phyloP scores from a whole-genome alignment of 2,888 invertebrate genomes.

The Anticlea derivata region DNA sequence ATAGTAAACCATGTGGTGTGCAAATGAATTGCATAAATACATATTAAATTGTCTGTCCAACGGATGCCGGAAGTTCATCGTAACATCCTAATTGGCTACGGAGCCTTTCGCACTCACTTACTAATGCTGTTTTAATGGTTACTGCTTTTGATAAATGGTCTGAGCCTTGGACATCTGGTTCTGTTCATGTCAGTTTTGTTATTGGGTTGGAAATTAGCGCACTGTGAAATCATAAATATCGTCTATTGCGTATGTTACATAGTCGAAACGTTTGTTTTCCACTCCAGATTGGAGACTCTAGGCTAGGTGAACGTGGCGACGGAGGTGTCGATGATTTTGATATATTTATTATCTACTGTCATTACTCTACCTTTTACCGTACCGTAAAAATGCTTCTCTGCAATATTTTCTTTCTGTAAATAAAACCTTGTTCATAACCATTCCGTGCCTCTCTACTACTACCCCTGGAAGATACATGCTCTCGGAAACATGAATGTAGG shows the following conservation, averaged over 20 bases:
- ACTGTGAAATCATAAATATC: too few species aligned
- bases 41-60: slow-evolving; percentile 39
- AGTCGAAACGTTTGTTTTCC: too few species aligned
- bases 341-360: too few species aligned
- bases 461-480: too few species aligned
- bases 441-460: too few species aligned
- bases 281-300: too few species aligned
- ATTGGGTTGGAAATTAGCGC: not conserved
- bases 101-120: slow-evolving; percentile 36
- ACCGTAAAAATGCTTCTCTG: not conserved
- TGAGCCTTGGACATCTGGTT: slow-evolving; percentile 19
- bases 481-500: not conserved
- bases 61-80: slow-evolving; percentile 56
- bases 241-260: too few species aligned
- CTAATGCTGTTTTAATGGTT: slow-evolving; percentile 33
- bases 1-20: slow-evolving; percentile 26
- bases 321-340: too few species aligned
- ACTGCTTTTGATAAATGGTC: slow-evolving; percentile 45
- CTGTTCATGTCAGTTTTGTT: not conserved
- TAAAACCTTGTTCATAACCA: too few species aligned
- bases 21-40: slow-evolving; percentile 40
- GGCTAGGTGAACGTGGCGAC: too few species aligned
- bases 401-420: too few species aligned
- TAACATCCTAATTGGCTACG: slow-evolving; percentile 50
- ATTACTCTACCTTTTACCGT: too few species aligned